Evolutionary conservation across 2,888 invertebrate species (phyloP).

Genomic region (Cryptosula pallasiana): DNA sequence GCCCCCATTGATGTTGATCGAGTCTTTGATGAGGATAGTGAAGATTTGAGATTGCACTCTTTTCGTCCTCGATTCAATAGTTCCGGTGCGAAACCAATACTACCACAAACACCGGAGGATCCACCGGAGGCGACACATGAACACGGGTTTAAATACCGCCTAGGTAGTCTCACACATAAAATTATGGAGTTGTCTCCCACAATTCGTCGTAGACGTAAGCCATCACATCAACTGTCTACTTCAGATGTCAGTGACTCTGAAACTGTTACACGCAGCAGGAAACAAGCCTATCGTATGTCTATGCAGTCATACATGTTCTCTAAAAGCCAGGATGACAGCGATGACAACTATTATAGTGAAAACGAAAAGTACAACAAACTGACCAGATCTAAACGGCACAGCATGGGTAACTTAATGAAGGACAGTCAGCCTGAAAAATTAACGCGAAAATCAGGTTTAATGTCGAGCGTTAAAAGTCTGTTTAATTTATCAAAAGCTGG

Average conservation of each 20-base stretch:
- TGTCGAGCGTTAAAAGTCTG: conserved; percentile 12
- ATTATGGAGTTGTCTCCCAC: not conserved
- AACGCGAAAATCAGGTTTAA: conserved; percentile 7
- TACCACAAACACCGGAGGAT: not conserved
- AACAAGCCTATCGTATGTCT: not conserved
- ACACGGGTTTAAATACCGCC: not conserved
- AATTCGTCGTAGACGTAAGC: not conserved
- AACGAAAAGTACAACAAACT: not conserved
- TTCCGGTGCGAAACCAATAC: not conserved
- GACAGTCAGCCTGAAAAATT: not conserved
- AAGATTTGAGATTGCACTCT: not conserved
- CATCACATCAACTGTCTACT: not conserved
- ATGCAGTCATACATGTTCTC: not conserved
- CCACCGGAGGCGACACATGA: not conserved
- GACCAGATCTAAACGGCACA: not conserved
- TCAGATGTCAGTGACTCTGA: not conserved
- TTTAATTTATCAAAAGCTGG: not conserved
- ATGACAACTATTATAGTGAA: not conserved
- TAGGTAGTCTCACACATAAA: not conserved
- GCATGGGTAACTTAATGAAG: not conserved
- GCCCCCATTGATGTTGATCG: not conserved
- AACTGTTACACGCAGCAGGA: not conserved
- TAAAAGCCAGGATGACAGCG: not conserved
- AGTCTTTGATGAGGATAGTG: not conserved
- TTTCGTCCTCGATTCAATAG: no score